Evolutionary conservation across 2,113 vertebrate genomes (phyloP).

Genomic region (Nothobranchius kuhntae): DNA sequence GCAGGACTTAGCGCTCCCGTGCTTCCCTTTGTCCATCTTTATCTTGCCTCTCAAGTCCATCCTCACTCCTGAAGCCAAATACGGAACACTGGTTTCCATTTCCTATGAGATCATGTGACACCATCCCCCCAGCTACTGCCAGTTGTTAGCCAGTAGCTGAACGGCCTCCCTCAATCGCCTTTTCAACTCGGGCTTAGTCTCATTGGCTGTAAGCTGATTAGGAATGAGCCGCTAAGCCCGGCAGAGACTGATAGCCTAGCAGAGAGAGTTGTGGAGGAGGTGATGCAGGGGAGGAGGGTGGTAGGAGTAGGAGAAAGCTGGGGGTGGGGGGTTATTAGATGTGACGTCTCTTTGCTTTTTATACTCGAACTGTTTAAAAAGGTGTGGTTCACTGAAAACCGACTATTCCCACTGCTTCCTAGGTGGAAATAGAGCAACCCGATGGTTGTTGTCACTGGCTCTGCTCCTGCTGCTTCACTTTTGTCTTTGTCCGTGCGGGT

Average conservation of each 20-base stretch:
- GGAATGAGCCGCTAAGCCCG: slow-evolving; percentile 57
- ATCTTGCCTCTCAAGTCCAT: slow-evolving; percentile 33
- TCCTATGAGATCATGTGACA: slow-evolving; percentile 15
- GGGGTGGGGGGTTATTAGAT: slow-evolving; percentile 25
- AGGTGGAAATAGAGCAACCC: too few relatives aligned
- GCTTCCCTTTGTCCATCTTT: slow-evolving; percentile 32
- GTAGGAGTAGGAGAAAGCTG: slow-evolving; percentile 9
- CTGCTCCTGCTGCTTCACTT: too few relatives aligned
- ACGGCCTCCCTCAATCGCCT: slow-evolving; percentile 63
- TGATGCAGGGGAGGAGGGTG: neutral
- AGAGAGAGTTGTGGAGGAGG: slow-evolving; percentile 26
- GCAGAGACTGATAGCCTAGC: slow-evolving; percentile 61
- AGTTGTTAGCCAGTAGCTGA: slow-evolving; percentile 62
- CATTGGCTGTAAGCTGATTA: slow-evolving; percentile 75
- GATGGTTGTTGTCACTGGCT: too few relatives aligned
- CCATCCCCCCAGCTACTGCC: slow-evolving; percentile 32
- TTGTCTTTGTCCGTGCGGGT: too few relatives aligned
- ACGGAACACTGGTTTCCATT: slow-evolving; percentile 36
- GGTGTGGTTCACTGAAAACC: too few relatives aligned
- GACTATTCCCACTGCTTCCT: too few relatives aligned
- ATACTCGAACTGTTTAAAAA: neutral
- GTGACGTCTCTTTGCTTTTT: too few relatives aligned
- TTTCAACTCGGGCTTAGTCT: slow-evolving; percentile 68
- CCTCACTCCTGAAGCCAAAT: slow-evolving; percentile 29
- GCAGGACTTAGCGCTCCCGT: neutral